Evolutionary conservation across 2,888 invertebrate genomes (phyloP).

Genomic region (Erpobdella octoculata): DNA sequence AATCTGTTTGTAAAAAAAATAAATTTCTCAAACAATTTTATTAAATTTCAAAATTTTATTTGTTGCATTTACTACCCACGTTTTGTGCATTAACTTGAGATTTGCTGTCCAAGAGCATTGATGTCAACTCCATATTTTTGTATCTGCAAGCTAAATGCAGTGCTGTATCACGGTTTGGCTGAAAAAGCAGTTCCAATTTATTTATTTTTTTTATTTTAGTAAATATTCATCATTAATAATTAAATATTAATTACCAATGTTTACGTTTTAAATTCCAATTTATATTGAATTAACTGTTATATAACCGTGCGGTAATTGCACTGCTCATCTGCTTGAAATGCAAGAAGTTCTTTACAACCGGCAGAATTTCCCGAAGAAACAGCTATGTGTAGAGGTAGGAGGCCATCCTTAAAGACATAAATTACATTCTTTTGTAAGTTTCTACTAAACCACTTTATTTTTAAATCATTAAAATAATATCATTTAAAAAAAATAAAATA

Average conservation of each 20-base stretch:
- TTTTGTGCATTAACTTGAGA: slow-evolving; percentile 85
- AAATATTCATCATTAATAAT: background rate
- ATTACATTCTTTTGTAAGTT: background rate
- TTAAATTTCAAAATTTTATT: too few relatives aligned
- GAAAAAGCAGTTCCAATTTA: background rate
- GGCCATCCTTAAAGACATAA: slow-evolving; percentile 6
- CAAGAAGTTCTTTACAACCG: slow-evolving; percentile 11
- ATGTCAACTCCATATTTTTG: slow-evolving; percentile 83
- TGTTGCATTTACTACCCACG: slow-evolving; percentile 55
- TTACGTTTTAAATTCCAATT: background rate
- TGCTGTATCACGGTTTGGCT: slow-evolving; percentile 76
- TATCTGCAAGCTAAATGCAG: slow-evolving; percentile 87
- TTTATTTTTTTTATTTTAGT: background rate
- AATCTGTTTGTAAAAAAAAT: slow-evolving; percentile 54
- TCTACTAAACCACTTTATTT: background rate
- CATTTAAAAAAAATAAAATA: background rate
- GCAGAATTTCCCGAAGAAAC: background rate
- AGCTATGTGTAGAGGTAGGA: slow-evolving; percentile 20
- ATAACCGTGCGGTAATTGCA: background rate
- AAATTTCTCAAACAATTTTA: background rate
- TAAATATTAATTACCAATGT: background rate
- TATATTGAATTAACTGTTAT: background rate
- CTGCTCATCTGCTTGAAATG: background rate
- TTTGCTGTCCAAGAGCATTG: slow-evolving; percentile 83
- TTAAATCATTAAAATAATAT: background rate